Conservation (phyloP, 1,140 invertebrate genomes). For the Stegodyphus mimosarum region DNA sequence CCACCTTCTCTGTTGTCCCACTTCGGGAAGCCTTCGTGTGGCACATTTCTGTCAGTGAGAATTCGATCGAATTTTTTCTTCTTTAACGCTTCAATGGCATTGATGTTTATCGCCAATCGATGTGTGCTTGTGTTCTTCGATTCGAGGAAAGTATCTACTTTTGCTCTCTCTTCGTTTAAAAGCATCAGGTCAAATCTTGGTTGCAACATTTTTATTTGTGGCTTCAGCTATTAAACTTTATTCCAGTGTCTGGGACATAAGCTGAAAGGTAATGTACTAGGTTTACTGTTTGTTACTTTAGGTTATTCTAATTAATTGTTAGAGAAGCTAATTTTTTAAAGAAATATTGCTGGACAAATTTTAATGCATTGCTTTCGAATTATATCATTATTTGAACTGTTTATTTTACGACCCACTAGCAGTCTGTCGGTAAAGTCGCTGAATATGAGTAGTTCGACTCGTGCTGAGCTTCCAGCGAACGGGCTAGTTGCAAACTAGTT, state of each 20-base stretch:
- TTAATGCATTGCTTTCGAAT: too few species aligned
- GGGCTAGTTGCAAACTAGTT: too few species aligned
- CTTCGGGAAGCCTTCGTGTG: slow-evolving; percentile 33
- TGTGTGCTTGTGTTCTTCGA: background rate
- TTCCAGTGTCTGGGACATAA: background rate
- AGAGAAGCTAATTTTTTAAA: too few species aligned
- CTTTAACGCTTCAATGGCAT: slow-evolving; percentile 13
- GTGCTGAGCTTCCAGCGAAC: too few species aligned
- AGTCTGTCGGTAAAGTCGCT: too few species aligned
- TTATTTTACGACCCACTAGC: too few species aligned
- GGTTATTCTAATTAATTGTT: too few species aligned
- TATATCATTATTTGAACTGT: too few species aligned
- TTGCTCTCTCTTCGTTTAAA: slow-evolving; percentile 19
- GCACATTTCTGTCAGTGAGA: slow-evolving; percentile 39
- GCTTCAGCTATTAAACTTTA: background rate
- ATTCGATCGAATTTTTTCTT: slow-evolving; percentile 23
- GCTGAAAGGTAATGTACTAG: background rate
- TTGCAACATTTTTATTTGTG: background rate
- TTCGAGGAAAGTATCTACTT: slow-evolving; percentile 36
- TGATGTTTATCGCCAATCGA: slow-evolving; percentile 38
- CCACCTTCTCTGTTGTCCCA: slow-evolving; percentile 34
- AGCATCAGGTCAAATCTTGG: background rate
- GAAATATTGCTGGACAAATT: too few species aligned
- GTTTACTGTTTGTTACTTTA: too few species aligned
- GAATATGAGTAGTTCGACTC: too few species aligned